phyloP scores from a whole-genome alignment of 2,113 vertebrate species.

The Copsychus sechellarum region DNA sequence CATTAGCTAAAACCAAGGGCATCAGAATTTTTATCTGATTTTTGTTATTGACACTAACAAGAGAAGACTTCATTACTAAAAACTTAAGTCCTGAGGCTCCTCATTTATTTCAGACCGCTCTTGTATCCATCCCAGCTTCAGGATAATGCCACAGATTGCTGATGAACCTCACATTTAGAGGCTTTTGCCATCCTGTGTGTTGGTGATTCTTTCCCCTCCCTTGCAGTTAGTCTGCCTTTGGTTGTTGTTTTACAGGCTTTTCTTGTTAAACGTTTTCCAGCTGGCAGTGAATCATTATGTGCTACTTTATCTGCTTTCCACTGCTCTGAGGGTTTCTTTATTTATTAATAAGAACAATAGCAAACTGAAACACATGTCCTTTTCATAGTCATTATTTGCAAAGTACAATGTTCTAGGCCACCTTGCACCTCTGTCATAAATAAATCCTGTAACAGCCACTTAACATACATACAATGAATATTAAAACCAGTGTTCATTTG shows the following conservation, averaged over 20 bases:
- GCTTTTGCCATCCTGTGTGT: not conserved
- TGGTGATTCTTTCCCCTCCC: not conserved
- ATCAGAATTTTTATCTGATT: not conserved
- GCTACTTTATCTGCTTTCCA: not conserved
- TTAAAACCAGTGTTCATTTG: not conserved
- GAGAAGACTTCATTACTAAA: not conserved
- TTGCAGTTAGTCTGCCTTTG: not conserved
- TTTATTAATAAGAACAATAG: constrained; percentile 32
- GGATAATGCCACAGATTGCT: not conserved
- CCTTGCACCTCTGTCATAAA: constrained; percentile 1
- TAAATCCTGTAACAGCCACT: not conserved
- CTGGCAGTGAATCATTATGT: not conserved
- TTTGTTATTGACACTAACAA: not conserved
- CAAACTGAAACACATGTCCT: not conserved
- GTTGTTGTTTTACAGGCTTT: not conserved
- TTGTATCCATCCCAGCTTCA: not conserved
- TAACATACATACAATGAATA: not conserved
- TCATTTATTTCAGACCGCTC: not conserved
- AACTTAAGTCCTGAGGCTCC: not conserved
- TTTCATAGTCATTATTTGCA: constrained; percentile 8
- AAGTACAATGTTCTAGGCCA: not conserved
- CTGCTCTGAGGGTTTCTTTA: not conserved
- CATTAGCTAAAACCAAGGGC: not conserved
- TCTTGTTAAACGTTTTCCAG: not conserved
- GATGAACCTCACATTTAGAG: not conserved